Evolutionary conservation across 2,113 vertebrate species (phyloP).

Genomic region (Rhea americana): DNA sequence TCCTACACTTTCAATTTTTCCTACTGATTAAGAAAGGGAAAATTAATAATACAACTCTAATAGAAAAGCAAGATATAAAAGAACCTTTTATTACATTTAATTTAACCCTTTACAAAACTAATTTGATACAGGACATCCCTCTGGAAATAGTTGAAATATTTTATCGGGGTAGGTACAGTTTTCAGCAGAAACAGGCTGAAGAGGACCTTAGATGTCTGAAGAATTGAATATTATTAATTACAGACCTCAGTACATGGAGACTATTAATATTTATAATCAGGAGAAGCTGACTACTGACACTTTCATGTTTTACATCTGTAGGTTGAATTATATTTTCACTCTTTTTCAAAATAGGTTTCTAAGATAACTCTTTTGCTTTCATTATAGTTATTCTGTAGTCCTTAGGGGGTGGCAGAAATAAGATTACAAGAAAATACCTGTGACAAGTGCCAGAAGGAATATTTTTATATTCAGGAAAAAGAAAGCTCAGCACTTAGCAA

Average conservation of each 20-base stretch:
- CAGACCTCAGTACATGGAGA: not conserved
- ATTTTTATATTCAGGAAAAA: not conserved
- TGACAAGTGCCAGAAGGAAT: not conserved
- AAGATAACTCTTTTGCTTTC: not conserved
- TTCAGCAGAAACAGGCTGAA: not conserved
- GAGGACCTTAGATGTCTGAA: not conserved
- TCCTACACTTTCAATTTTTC: not conserved
- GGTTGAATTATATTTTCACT: not conserved
- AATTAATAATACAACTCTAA: not conserved
- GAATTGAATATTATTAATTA: not conserved
- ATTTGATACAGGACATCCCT: not conserved
- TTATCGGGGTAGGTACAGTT: not conserved
- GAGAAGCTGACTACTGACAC: not conserved
- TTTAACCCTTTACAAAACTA: not conserved
- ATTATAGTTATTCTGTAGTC: not conserved
- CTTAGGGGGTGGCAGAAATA: not conserved
- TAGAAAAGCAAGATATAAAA: not conserved
- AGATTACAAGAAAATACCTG: conserved; percentile 35
- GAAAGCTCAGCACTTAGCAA: not conserved
- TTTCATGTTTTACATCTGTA: not conserved
- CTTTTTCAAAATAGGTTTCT: not conserved
- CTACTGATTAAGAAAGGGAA: not conserved
- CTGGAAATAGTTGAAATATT: not conserved
- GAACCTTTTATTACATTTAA: not conserved
- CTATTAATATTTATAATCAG: not conserved